Base-by-base conservation (phyloP, 92 coral and sea anemone species). In the Bergia puertoricense region DNA sequence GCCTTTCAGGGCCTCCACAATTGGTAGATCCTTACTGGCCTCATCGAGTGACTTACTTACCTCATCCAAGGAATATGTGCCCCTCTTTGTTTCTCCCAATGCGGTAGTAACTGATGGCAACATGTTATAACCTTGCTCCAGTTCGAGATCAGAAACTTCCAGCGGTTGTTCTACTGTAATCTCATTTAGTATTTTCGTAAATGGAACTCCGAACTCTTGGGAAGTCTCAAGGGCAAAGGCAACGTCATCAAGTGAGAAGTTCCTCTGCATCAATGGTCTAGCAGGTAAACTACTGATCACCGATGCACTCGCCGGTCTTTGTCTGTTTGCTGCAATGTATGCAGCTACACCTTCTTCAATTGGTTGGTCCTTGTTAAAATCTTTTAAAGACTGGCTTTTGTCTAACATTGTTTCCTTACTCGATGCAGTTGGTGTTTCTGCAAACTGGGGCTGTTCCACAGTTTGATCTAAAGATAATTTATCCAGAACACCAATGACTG, bases 161-260 rank as follows among this genome's bases (percentile, higher is more conserved):
- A 13, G 41, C 72, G 50, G 66, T 41, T 88, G 78, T 67, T 82
- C 93, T 48, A 92, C 46, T 15, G 92, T 90, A 74, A 93, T 93
- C 74, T 73, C 88, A 81, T 85, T 85, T 14, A 94, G 90, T 57
- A 89, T 81, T 39, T 89, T 92, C 36, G 86, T 85, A 71, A 95
- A 85, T 7, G 94, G 90, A 23, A 94, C 92, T 2, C 97, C 98
- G 20, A 92, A 72, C 50, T 92, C 92, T 71, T 88, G 92, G 8
- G 97, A 94, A 30, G 82, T 86, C 68, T 94, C 94, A n/a, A 95
- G 90, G 8, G 98, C 96, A 62, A 89, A 88, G 8, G 97, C 96
- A 75, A 97, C 94, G 83, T 95, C 98, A 81, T 94, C 96, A 2
- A 95, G 91, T 18, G 98, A 95, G 80, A 90, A 86, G 36, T 91